Base-by-base conservation (phyloP, 2,113 vertebrate genomes). In the Herpetotheres cachinnans region DNA sequence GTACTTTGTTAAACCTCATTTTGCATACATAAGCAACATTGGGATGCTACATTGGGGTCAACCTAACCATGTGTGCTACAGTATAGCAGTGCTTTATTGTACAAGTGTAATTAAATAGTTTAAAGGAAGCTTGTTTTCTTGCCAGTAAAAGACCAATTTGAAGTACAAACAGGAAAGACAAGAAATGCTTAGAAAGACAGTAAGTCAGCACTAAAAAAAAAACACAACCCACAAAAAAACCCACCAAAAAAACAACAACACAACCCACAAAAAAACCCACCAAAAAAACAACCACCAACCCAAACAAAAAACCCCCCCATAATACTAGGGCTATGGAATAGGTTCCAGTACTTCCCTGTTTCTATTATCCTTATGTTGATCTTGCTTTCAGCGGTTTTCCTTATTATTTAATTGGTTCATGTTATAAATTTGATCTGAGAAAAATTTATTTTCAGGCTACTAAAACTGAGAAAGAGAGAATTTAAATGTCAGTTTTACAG, bases 41-140 rank as follows among this genome's bases (percentile, higher is more conserved):
- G 87, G 88, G 96, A 90, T 97, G 95, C 96, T 80, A 3, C 86
- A 8, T 13, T 92, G 69, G 93, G 96, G 96, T 97, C 94, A 94
- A 40, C 63, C 89, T 72, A 90, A 24, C 95, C 95, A 95, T 91
- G 94, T 90, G 96, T 87, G 87, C 86, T 91, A 24, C 90, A 92
- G 65, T 54, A 72, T 34, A 90, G 94, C 82, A 77, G 6, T 63
- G 71, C 90, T 87, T 90, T 94, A 90, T 92, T 94, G 87, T 91
- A 59, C 92, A 50, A 91, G 82, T 83, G 76, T 85, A 87, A 91
- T 94, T 82, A 90, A 94, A 91, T 47, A 94, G 94, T 94, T 93
- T 89, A 89, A 91, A 93, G 89, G 91, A 82, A 91, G 84, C 59
- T 84, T 86, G 40, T 86, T 90, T 94, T 90, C 58, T 93, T 97